phyloP scores from a whole-genome alignment of 2,888 invertebrate genomes.

The Congeria kusceri region DNA sequence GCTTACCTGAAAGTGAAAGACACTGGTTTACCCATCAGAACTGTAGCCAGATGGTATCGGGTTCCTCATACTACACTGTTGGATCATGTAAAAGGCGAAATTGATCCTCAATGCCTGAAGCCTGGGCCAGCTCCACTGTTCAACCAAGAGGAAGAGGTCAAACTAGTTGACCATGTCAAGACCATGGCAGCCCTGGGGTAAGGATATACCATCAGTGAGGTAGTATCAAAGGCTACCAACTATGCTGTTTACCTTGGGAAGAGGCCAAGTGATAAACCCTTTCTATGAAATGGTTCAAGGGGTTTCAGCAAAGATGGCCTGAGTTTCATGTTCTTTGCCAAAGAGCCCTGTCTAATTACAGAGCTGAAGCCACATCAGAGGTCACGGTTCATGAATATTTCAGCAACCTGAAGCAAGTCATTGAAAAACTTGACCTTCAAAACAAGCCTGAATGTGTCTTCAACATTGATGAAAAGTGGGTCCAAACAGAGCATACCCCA shows the following conservation, averaged over 20 bases:
- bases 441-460: conserved; percentile 30
- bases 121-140: conserved; percentile 26
- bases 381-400: conserved; percentile 10
- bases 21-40: conserved; percentile 6
- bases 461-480: conserved; percentile 22
- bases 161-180: conserved; percentile 24
- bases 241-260: conserved; percentile 32
- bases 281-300: conserved; percentile 18
- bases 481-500: conserved; percentile 23
- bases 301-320: conserved; percentile 28
- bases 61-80: conserved; percentile 19
- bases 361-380: conserved; percentile 15
- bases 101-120: conserved; percentile 17
- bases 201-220: conserved; percentile 25
- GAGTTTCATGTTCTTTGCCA: conserved; percentile 22
- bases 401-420: conserved; percentile 7
- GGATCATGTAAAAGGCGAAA: conserved; percentile 20
- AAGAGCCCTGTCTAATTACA: conserved; percentile 20
- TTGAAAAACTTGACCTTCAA: conserved; percentile 11
- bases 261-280: conserved; percentile 10
- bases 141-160: conserved; percentile 23
- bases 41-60: conserved; percentile 15
- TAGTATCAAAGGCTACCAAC: conserved; percentile 8
- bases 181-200: conserved; percentile 28
- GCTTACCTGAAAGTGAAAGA: conserved; percentile 25